phyloP scores from a whole-genome alignment of 2,113 vertebrate species.

The Nerophis lumbriciformis region DNA sequence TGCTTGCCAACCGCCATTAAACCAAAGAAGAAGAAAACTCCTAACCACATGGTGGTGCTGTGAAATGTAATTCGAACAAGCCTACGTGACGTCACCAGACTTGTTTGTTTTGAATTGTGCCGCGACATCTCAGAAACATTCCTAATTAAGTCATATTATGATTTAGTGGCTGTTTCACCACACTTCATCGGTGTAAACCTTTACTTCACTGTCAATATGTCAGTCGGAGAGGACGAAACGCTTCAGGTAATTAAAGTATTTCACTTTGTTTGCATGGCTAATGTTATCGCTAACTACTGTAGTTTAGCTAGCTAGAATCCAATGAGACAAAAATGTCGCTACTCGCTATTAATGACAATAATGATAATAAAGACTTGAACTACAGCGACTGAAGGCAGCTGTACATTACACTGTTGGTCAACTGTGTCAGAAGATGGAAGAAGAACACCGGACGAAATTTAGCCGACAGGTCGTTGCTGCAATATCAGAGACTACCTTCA shows the following conservation, averaged over 20 bases:
- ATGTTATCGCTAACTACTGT: neutral
- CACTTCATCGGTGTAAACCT: neutral
- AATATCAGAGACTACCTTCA: slow-evolving; percentile 82
- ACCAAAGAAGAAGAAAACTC: slow-evolving; percentile 5
- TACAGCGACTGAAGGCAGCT: slow-evolving; percentile 84
- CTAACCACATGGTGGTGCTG: slow-evolving; percentile 31
- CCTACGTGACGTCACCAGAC: neutral
- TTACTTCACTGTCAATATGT: slow-evolving; percentile 37
- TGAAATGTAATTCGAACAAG: neutral
- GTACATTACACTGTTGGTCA: slow-evolving; percentile 81
- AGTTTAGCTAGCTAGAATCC: no score
- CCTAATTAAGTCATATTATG: neutral
- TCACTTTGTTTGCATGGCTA: neutral
- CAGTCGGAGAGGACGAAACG: slow-evolving; percentile 39
- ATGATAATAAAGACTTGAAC: neutral
- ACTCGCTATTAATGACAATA: no score
- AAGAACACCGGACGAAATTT: slow-evolving; percentile 68
- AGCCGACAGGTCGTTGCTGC: slow-evolving; percentile 81
- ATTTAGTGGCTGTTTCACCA: neutral
- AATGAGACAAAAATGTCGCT: neutral
- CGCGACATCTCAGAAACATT: slow-evolving; percentile 20
- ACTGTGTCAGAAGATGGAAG: slow-evolving; percentile 71
- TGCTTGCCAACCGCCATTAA: no score
- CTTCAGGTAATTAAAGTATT: slow-evolving; percentile 35
- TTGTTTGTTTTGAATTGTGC: slow-evolving; percentile 19